Percentiles rank a stretch among this genome's conserved stretches.
These are phyloP conservation scores for Coilia nasus DNA, from an alignment of 2,797 vertebrate species.

Conservation along the genomic window DNA sequence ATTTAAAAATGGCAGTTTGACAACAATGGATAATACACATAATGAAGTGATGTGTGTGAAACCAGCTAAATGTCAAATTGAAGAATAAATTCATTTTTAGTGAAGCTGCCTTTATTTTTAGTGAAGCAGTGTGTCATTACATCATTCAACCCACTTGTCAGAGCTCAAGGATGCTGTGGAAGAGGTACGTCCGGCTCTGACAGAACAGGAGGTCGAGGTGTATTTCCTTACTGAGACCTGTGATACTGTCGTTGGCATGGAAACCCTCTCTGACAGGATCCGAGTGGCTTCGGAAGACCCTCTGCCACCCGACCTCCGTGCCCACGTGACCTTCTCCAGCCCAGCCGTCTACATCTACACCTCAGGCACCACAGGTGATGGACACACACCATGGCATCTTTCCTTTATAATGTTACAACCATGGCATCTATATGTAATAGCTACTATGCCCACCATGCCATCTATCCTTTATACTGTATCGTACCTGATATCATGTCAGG, in stretches of 20 bases:
- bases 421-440: too few relatives aligned
- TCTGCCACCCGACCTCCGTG: slow-evolving; percentile 67
- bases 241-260: slow-evolving; percentile 59
- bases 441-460: too few relatives aligned
- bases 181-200: slow-evolving; percentile 73
- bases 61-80: too few relatives aligned
- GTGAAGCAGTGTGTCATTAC: neutral
- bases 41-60: too few relatives aligned
- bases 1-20: too few relatives aligned
- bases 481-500: too few relatives aligned
- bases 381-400: too few relatives aligned
- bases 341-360: slow-evolving; percentile 79
- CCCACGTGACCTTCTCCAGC: slow-evolving; percentile 62
- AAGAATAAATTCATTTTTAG: too few relatives aligned
- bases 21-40: too few relatives aligned
- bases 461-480: too few relatives aligned
- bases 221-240: slow-evolving; percentile 71
- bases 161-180: slow-evolving; percentile 71
- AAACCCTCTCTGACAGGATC: slow-evolving; percentile 73
- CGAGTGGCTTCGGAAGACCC: slow-evolving; percentile 68
- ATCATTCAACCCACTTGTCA: slow-evolving; percentile 43
- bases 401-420: too few relatives aligned
- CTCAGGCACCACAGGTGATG: slow-evolving; percentile 70
- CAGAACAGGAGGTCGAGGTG: slow-evolving; percentile 65
- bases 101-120: neutral